Conservation (phyloP, 2,888 invertebrate species). For the Cotesia congregata region DNA sequence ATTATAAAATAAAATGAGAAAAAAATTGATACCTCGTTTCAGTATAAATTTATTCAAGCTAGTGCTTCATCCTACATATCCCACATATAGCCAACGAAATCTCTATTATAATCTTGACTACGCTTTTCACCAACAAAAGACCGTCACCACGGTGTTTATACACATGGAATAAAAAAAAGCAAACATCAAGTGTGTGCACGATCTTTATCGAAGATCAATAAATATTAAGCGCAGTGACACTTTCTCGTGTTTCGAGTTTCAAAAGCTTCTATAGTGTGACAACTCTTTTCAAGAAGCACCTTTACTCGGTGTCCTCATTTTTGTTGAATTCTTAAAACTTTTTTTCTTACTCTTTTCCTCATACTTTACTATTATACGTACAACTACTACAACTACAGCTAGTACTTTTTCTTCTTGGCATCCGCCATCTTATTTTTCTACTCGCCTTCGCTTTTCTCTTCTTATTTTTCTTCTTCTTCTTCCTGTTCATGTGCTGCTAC, state of each 20-base stretch:
- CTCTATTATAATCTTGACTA: background rate
- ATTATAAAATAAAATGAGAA: background rate
- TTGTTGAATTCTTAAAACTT: constrained; percentile 43
- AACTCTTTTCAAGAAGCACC: constrained; percentile 33
- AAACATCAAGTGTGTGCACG: background rate
- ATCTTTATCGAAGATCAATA: constrained; percentile 16
- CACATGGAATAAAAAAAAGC: background rate
- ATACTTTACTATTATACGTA: background rate
- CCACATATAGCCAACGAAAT: background rate
- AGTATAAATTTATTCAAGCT: background rate
- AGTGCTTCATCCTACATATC: background rate
- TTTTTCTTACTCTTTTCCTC: background rate
- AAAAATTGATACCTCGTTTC: background rate
- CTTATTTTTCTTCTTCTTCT: background rate
- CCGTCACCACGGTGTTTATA: background rate
- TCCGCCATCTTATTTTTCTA: too few relatives aligned
- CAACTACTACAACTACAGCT: background rate
- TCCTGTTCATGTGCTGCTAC: background rate
- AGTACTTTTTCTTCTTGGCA: background rate
- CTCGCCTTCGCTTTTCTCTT: too few relatives aligned
- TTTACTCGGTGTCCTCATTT: constrained; percentile 30
- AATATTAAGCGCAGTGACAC: constrained; percentile 19
- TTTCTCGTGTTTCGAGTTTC: constrained; percentile 14
- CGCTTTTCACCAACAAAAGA: background rate
- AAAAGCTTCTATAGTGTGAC: constrained; percentile 27